Percentiles rank a stretch among this genome's conserved stretches.
phyloP scores from a whole-genome alignment of 2,888 invertebrate genomes.

The Ernsta delagoae region DNA sequence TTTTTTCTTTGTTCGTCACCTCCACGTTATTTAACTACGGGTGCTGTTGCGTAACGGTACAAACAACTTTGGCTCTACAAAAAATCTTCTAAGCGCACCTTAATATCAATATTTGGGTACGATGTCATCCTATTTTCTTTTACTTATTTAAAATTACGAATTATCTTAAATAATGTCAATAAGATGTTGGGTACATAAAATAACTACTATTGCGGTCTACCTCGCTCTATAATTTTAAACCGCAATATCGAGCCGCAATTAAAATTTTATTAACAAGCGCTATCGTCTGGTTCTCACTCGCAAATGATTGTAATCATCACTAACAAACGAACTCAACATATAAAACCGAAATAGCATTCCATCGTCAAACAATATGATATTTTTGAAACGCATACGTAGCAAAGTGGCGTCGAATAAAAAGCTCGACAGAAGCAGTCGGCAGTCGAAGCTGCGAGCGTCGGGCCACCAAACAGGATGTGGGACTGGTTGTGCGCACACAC shows the following conservation, averaged over 20 bases:
- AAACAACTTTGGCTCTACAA: constrained; percentile 29
- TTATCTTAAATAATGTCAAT: no score
- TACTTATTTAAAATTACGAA: no score
- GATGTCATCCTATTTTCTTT: neutral
- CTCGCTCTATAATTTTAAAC: constrained; percentile 14
- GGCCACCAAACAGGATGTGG: constrained; percentile 83
- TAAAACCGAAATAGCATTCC: constrained; percentile 36
- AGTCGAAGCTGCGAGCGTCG: constrained; percentile 73
- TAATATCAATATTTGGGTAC: neutral
- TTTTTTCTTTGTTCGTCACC: constrained; percentile 64
- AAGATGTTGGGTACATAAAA: constrained; percentile 14
- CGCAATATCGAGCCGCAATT: constrained; percentile 7
- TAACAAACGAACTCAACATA: constrained; percentile 20
- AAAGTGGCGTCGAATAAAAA: constrained; percentile 78
- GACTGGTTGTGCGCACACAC: constrained; percentile 79
- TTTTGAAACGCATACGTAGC: constrained; percentile 51
- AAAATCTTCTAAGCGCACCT: constrained; percentile 8
- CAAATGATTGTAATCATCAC: constrained; percentile 22
- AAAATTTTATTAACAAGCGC: constrained; percentile 16
- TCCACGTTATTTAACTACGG: constrained; percentile 63
- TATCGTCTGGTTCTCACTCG: constrained; percentile 9
- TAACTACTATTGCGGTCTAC: constrained; percentile 18
- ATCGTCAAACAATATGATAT: constrained; percentile 48
- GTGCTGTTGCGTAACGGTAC: constrained; percentile 66
- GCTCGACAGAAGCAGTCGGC: constrained; percentile 74